Conservation (phyloP, 1,140 invertebrate genomes). For the Apis dorsata region DNA sequence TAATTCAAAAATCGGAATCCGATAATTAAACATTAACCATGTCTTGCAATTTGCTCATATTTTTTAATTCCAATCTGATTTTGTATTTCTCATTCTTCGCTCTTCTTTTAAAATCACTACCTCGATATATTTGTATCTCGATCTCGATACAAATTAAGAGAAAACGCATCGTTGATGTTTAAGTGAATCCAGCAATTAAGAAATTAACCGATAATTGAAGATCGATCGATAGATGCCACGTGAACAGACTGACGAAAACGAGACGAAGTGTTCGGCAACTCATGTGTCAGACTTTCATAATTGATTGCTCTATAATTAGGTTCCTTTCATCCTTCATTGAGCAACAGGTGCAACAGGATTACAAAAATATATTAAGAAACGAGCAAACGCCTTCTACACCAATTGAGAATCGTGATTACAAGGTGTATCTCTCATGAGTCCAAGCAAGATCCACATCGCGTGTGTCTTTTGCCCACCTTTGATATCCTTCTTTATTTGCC, state of each 20-base stretch:
- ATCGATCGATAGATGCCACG: slow-evolving; percentile 19
- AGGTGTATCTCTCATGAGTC: slow-evolving; percentile 3
- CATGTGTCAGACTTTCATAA: slow-evolving; percentile 48
- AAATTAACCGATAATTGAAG: slow-evolving; percentile 51
- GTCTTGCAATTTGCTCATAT: background rate
- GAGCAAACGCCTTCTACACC: slow-evolving; percentile 33
- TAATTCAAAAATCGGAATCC: no score
- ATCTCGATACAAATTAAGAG: background rate
- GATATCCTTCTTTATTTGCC: slow-evolving; percentile 24
- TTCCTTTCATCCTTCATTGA: slow-evolving; percentile 47
- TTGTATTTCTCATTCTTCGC: fast-evolving
- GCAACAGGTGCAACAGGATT: slow-evolving; percentile 60
- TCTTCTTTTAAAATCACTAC: background rate
- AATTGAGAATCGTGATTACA: slow-evolving; percentile 43
- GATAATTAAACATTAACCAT: no score
- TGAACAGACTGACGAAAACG: background rate
- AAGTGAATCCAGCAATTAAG: slow-evolving; percentile 57
- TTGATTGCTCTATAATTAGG: slow-evolving; percentile 63
- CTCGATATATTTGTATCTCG: background rate
- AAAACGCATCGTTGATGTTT: background rate
- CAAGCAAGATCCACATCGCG: slow-evolving; percentile 14
- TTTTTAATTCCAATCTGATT: background rate
- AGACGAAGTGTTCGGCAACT: background rate
- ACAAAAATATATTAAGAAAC: slow-evolving; percentile 56
- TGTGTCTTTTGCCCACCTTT: background rate